Evolutionary conservation across 2,797 vertebrate species (phyloP), one percentile per base, ranked within the genome.

Genomic region (Hippoglossus hippoglossus): DNA sequence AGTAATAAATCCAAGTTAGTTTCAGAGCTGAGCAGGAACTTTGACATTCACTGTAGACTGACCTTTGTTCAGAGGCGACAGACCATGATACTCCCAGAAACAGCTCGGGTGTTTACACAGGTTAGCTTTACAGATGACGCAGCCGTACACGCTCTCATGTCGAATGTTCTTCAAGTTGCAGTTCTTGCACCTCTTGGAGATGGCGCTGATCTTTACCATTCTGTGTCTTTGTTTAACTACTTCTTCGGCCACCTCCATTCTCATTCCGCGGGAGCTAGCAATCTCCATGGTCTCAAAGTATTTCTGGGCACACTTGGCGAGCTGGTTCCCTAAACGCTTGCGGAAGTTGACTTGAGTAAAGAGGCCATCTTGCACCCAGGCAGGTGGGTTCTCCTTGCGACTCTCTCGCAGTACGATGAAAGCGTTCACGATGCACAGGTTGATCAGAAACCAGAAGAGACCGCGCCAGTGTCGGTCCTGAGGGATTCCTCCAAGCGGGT

Each of bases 361-460:
- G n/a, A 94, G 93, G 3, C 94, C 93, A 0, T 89, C 90, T 0
- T 91, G 90, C 31, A 95, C 91, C 95, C 95, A 95, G 34, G 63
- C 9, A 0, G 95, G 95, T 0, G 95, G 95, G 85, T 80, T 91
- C 13, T 92, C 90, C 55, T 91, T 94, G 54, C 94, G 91, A 57
- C 88, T 94, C 81, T 96, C 95, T 4, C 95, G 87, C 41, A 95
- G 85, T 22, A 95, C 49, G 0, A 96, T 95, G 80, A 95, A 96
- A 63, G 95, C 89, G 19, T 96, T 95, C 53, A 95, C 93, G 0
- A 96, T 82, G 72, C 93, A 92, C 54, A 95, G 75, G 86, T 96
- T 96, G 21, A 96, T 73, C 56, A 95, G 79, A 11, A 95, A 94
- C 94, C 95, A 95, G 81, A 96, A 93, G 15, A 96, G 88, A 31